phyloP scores from a whole-genome alignment of 2,888 invertebrate genomes.

The Ornithoptera alexandrae region DNA sequence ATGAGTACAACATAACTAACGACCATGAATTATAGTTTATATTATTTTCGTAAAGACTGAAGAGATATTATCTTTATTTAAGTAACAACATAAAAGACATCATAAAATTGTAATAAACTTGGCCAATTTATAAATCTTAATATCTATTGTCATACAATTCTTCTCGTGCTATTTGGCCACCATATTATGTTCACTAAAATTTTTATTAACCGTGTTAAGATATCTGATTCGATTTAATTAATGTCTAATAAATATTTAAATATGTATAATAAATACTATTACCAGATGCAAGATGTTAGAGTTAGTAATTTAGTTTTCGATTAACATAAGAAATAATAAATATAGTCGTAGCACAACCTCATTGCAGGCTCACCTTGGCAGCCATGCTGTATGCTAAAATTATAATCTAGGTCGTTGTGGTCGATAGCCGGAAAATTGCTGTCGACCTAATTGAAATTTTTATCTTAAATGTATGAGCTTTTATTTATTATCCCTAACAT shows the following conservation, averaged over 20 bases:
- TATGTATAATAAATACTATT: not conserved
- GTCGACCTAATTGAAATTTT: slow-evolving; percentile 16
- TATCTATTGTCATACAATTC: too few species aligned
- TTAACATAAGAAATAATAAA: not conserved
- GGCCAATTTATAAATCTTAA: too few species aligned
- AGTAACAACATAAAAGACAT: too few species aligned
- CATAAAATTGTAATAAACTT: too few species aligned
- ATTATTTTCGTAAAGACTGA: too few species aligned
- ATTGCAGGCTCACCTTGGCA: slow-evolving; percentile 27
- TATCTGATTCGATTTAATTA: too few species aligned
- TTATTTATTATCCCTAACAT: not conserved
- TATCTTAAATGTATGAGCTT: not conserved
- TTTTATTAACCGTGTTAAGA: too few species aligned
- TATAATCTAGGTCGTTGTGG: slow-evolving; percentile 31
- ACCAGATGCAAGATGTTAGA: not conserved
- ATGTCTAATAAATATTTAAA: not conserved
- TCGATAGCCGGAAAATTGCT: slow-evolving; percentile 26
- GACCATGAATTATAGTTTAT: too few species aligned
- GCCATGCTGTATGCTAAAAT: slow-evolving; percentile 31
- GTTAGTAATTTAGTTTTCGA: not conserved
- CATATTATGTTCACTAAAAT: too few species aligned
- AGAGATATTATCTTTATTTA: too few species aligned
- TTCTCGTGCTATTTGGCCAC: too few species aligned
- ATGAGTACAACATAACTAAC: too few species aligned
- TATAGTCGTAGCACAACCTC: slow-evolving; percentile 9